A percentile compares a stretch with the other conserved stretches of the same genome.
Evolutionary conservation across 2,797 vertebrate species (phyloP).

Genomic region (Sternotherus odoratus): DNA sequence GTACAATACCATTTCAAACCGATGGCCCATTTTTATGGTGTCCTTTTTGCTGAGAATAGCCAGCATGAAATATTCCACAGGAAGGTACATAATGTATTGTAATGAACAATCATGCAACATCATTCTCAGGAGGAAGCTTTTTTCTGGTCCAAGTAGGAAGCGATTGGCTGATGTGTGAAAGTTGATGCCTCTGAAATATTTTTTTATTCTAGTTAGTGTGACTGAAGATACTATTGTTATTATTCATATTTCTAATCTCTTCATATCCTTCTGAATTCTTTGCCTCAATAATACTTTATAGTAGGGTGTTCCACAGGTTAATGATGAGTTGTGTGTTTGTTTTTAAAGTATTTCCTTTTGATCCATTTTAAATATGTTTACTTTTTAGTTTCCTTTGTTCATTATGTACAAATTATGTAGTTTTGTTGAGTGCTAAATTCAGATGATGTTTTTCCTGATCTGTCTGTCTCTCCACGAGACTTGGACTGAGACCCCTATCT

Average conservation of each 20-base stretch:
- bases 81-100: conserved; percentile 1
- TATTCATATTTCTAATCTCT: background rate
- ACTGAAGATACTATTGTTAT: background rate
- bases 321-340: background rate
- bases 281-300: background rate
- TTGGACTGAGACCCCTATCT: background rate
- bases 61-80: background rate
- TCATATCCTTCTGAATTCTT: background rate
- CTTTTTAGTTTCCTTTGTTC: conserved; percentile 18
- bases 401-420: background rate
- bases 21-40: background rate
- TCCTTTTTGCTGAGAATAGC: background rate
- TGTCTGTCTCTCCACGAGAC: background rate
- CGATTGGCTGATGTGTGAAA: background rate
- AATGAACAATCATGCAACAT: background rate
- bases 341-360: background rate
- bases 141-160: background rate
- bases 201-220: background rate
- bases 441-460: background rate
- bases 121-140: background rate
- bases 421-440: background rate
- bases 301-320: background rate
- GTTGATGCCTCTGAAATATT: background rate
- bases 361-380: background rate
- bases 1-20: background rate